Evolutionary conservation across 2,113 vertebrate genomes (phyloP).

Genomic region (Sphaerodactylus townsendi): DNA sequence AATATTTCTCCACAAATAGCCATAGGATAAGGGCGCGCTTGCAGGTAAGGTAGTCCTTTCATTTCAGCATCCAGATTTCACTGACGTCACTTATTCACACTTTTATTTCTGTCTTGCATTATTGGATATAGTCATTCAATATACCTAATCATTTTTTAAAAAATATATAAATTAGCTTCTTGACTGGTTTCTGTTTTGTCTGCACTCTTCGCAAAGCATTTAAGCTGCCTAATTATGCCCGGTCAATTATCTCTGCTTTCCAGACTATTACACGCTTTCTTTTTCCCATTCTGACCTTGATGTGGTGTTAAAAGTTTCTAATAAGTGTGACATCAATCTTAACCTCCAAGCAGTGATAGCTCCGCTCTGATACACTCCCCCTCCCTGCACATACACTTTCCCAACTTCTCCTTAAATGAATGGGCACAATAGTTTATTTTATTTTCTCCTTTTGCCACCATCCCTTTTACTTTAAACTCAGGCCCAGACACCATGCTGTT

Average conservation of each 20-base stretch:
- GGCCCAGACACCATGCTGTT: not conserved
- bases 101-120: not conserved
- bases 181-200: conserved; percentile 27
- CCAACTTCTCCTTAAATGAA: not conserved
- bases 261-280: not conserved
- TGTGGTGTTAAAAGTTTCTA: conserved; percentile 25
- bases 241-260: conserved; percentile 23
- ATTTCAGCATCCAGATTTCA: not conserved
- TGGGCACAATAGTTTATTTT: not conserved
- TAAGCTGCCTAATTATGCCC: conserved; percentile 12
- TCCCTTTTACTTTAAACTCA: not conserved
- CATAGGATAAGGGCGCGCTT: not conserved
- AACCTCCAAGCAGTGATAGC: not conserved
- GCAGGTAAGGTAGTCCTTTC: not conserved
- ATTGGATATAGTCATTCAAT: not conserved
- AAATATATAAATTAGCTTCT: not conserved
- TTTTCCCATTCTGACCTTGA: conserved; percentile 16
- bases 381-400: not conserved
- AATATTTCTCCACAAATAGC: not conserved
- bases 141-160: not conserved
- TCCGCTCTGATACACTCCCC: not conserved
- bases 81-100: not conserved
- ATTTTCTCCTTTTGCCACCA: no score
- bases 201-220: conserved; percentile 18
- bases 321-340: conserved; percentile 20